Evolutionary conservation across 2,888 invertebrate genomes (phyloP).

Genomic region (Agrochola lychnidis): DNA sequence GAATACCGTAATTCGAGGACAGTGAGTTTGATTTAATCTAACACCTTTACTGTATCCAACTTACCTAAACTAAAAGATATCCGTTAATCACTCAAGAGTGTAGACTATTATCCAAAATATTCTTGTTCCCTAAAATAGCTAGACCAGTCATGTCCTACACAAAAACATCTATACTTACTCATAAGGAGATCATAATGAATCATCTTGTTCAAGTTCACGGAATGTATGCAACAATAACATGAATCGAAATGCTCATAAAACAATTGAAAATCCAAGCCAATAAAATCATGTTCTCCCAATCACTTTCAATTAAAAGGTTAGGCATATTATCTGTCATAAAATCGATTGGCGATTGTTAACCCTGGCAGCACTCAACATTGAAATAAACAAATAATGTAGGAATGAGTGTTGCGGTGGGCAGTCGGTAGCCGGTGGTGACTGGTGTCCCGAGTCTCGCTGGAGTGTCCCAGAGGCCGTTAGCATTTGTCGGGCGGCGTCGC

Average conservation of each 20-base stretch:
- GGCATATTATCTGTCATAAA: conserved; percentile 48
- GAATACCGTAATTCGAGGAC: not conserved
- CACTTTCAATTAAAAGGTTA: conserved; percentile 49
- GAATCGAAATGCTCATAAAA: conserved; percentile 24
- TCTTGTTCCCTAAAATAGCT: conserved; percentile 26
- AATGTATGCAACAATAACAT: conserved; percentile 17
- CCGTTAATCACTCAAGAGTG: not conserved
- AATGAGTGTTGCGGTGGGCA: conserved; percentile 54
- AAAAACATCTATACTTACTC: conserved; percentile 23
- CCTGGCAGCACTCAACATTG: conserved; percentile 48
- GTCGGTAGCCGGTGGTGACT: conserved; percentile 38
- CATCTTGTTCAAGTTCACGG: conserved; percentile 46
- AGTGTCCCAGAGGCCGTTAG: conserved; percentile 90
- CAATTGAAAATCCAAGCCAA: conserved; percentile 38
- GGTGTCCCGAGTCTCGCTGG: conserved; percentile 74
- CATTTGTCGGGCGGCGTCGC: conserved; percentile 88
- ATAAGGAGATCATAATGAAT: conserved; percentile 41
- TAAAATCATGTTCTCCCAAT: conserved; percentile 38
- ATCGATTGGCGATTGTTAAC: conserved; percentile 49
- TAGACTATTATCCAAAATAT: conserved; percentile 3
- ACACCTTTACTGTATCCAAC: not conserved
- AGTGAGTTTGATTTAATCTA: not conserved
- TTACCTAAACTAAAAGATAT: not conserved
- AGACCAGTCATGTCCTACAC: conserved; percentile 27
- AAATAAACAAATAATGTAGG: conserved; percentile 63